Percentiles rank a stretch among this genome's conserved stretches.
These are phyloP conservation scores for Phoxinus phoxinus DNA, from an alignment of 2,113 vertebrate species.

Conservation along the genomic window DNA sequence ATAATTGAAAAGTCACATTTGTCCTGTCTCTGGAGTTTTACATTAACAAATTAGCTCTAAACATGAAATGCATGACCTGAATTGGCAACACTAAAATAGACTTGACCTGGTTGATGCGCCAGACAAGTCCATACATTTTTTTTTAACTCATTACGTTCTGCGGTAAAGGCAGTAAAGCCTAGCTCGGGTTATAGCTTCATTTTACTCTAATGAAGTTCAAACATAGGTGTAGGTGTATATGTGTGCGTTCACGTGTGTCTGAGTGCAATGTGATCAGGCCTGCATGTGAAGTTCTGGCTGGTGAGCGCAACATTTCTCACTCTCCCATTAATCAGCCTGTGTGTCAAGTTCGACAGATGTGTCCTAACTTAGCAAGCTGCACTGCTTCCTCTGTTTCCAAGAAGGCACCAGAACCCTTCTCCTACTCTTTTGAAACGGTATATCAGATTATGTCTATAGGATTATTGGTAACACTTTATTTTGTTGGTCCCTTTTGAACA, in stretches of 20 bases:
- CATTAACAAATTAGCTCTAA: conserved; percentile 33
- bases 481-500: too few species aligned
- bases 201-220: not conserved
- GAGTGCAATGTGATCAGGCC: conserved; percentile 8
- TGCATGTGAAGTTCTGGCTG: conserved; percentile 52
- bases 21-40: conserved; percentile 5
- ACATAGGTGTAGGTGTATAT: not conserved
- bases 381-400: conserved; percentile 60
- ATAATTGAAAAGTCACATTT: conserved; percentile 32
- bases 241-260: not conserved
- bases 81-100: conserved; percentile 35
- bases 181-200: conserved; percentile 15
- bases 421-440: not conserved
- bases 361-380: conserved; percentile 67
- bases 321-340: conserved; percentile 70
- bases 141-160: conserved; percentile 17
- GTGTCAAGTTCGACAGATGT: conserved; percentile 66
- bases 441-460: too few species aligned
- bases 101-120: conserved; percentile 15
- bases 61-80: conserved; percentile 42
- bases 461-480: too few species aligned
- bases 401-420: conserved; percentile 55
- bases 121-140: conserved; percentile 3
- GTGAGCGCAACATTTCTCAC: conserved; percentile 62
- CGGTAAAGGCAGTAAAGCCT: not conserved